Base-by-base conservation (phyloP, 2,113 vertebrate genomes). In the Scolopax mira region DNA sequence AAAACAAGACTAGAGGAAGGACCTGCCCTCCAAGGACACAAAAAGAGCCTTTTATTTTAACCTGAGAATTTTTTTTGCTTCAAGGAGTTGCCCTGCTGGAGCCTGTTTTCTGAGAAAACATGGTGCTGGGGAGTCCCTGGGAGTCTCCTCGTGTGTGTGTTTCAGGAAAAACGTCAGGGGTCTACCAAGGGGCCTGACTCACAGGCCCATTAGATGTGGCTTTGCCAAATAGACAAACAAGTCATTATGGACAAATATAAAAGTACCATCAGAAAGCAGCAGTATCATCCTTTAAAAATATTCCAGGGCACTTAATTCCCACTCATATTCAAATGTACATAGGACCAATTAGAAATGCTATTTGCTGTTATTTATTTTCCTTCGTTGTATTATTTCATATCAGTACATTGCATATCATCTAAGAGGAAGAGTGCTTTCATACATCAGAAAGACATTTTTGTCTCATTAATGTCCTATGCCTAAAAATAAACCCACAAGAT, bases 401-500 rank as follows among this genome's bases (percentile, higher is more conserved):
- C 75, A 61, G 95, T 94, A 92, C 77, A 94, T 46, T 44, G 30
- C 44, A 86, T 84, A 55, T 86, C 2, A 61, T 84, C 85, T 79
- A 74, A 92, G 72, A 85, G 75, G 60, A 92, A 94, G 66, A 80
- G 60, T 52, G 77, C 75, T 94, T 93, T 93, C 44, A 51, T 83
- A 64, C 12, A 83, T 46, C 85, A 3, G 27, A 88, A 93, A 73
- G 81, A 80, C 49, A 14, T 60, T 90, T 90, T 79, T 88, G 33
- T 61, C 75, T 78, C 80, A 81, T 57, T 95, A 92, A 90, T 90
- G 79, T 23, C n/a, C n/a, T 52, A 61, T 42, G 23, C 48, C 90
- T 93, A 90, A 94, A 94, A 95, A 93, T 93, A 96, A 96, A 86
- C 1, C 12, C 31, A 85, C 19, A 10, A 73, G 27, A 80, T 78